Percentiles rank a stretch among this genome's conserved stretches.
phyloP scores from a whole-genome alignment of 2,113 vertebrate genomes.

The Seriola dumerili region DNA sequence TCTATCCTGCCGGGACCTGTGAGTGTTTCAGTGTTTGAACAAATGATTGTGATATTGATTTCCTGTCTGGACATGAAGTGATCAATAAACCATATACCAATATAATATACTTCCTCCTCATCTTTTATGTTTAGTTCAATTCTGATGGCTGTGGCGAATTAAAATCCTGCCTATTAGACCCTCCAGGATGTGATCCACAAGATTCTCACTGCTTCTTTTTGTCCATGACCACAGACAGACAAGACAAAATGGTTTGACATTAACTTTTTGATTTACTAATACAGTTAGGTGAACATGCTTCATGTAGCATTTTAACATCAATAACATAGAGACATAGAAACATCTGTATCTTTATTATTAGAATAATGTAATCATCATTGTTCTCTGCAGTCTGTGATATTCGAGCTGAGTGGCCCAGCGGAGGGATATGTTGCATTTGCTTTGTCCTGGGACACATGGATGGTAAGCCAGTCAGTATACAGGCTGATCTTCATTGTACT shows the following conservation, averaged over 20 bases:
- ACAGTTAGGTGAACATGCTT: not conserved
- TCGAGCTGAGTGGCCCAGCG: conserved; percentile 91
- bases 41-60: not conserved
- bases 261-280: not conserved
- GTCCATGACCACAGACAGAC: conserved; percentile 79
- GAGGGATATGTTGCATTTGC: conserved; percentile 90
- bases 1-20: conserved; percentile 81
- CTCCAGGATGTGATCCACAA: conserved; percentile 86
- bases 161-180: conserved; percentile 88
- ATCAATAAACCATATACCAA: not conserved
- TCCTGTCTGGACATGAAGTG: not conserved
- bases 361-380: not conserved
- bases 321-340: not conserved
- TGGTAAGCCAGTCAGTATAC: conserved; percentile 82
- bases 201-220: conserved; percentile 86
- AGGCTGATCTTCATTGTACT: not conserved
- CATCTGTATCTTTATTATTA: too few species aligned
- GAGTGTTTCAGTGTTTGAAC: conserved; percentile 57
- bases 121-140: conserved; percentile 82
- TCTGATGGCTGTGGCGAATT: conserved; percentile 84
- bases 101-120: not conserved
- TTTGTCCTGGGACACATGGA: conserved; percentile 89
- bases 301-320: not conserved
- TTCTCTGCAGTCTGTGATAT: conserved; percentile 71
- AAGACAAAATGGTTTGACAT: conserved; percentile 32